Percentiles rank a stretch among this genome's conserved stretches.
phyloP scores from a whole-genome alignment of 1,140 invertebrate genomes.

The Drosophila arizonae region DNA sequence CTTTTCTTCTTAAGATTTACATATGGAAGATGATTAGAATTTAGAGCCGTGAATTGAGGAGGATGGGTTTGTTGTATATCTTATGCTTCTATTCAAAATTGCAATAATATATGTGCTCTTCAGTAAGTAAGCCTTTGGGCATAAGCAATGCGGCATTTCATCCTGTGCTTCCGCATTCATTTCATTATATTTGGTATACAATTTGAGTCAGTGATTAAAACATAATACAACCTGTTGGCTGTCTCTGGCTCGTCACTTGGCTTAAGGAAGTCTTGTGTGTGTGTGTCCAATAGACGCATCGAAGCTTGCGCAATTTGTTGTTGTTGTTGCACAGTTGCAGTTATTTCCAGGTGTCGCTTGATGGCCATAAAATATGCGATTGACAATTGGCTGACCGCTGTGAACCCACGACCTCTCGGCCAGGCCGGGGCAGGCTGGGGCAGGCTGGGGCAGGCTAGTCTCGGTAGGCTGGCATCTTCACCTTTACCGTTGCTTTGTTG shows the following conservation, averaged over 20 bases:
- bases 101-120: too few relatives aligned
- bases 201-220: conserved; percentile 2
- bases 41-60: too few relatives aligned
- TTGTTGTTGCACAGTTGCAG: conserved; percentile 9
- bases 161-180: background rate
- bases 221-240: conserved; percentile 12
- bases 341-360: conserved; percentile 16
- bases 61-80: too few relatives aligned
- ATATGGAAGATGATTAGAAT: too few relatives aligned
- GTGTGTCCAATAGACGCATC: conserved; percentile 20
- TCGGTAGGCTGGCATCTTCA: conserved; percentile 62
- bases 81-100: too few relatives aligned
- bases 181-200: background rate
- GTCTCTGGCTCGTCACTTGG: background rate
- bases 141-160: too few relatives aligned
- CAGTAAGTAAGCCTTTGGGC: too few relatives aligned
- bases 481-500: conserved; percentile 39
- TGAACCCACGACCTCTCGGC: conserved; percentile 46
- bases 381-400: conserved; percentile 66
- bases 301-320: conserved; percentile 38
- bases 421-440: background rate
- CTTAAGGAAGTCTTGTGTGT: conserved; percentile 28
- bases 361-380: conserved; percentile 28
- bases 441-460: background rate
- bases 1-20: too few relatives aligned